These are phyloP conservation scores for Salvelinus alpinus DNA, from an alignment of 2,113 vertebrate species.

Conservation along the genomic window DNA sequence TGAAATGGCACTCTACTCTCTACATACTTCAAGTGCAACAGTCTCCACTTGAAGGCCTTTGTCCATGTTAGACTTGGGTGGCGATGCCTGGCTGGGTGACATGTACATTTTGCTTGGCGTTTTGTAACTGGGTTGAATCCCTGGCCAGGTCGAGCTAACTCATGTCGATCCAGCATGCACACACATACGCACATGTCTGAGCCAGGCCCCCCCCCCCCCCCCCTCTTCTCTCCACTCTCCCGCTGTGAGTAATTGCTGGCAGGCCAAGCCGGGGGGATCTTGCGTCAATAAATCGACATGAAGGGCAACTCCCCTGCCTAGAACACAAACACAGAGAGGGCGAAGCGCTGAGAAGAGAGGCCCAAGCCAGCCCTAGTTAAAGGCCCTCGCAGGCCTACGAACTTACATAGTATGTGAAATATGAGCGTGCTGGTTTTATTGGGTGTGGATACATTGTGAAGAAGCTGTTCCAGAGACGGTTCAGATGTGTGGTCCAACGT, in stretches of 20 bases:
- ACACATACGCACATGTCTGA: constrained; percentile 34
- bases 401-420: constrained; percentile 9
- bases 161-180: constrained; percentile 11
- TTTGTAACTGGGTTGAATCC: constrained; percentile 63
- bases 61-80: constrained; percentile 62
- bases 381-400: constrained; percentile 19
- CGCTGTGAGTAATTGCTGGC: constrained; percentile 66
- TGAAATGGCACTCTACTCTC: too few relatives aligned
- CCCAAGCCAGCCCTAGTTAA: constrained; percentile 10
- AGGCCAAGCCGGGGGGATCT: constrained; percentile 62
- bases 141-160: constrained; percentile 47
- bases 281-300: constrained; percentile 74
- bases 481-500: background rate
- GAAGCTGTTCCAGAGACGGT: background rate
- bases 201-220: background rate
- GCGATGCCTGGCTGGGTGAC: constrained; percentile 61
- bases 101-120: constrained; percentile 65
- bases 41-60: constrained; percentile 50
- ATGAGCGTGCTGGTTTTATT: constrained; percentile 18
- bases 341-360: constrained; percentile 59
- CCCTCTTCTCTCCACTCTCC: constrained; percentile 28
- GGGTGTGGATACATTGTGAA: constrained; percentile 19
- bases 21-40: background rate
- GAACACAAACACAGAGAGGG: constrained; percentile 65
- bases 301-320: constrained; percentile 62